phyloP scores from a whole-genome alignment of 2,797 vertebrate species.

The Sebastes baramenuke region DNA sequence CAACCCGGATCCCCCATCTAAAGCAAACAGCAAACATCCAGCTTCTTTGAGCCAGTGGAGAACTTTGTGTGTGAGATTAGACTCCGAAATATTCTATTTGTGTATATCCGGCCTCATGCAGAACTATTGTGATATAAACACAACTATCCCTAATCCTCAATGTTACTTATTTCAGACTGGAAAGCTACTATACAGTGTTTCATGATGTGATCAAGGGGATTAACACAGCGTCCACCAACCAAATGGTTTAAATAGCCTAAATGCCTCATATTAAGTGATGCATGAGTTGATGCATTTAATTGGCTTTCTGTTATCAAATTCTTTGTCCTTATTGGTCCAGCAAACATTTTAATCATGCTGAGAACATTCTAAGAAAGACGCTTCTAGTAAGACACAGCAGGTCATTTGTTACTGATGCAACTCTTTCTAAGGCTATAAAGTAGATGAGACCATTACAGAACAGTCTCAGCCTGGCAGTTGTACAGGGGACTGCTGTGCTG shows the following conservation, averaged over 20 bases:
- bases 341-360: constrained; percentile 4
- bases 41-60: neutral
- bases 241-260: constrained; percentile 16
- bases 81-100: neutral
- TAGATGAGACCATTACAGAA: constrained; percentile 1
- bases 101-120: neutral
- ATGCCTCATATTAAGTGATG: constrained; percentile 50
- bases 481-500: neutral
- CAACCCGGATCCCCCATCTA: neutral
- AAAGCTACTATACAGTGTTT: neutral
- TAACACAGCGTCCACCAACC: constrained; percentile 10
- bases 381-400: neutral
- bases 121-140: neutral
- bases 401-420: neutral
- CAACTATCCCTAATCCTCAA: neutral
- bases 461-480: neutral
- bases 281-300: constrained; percentile 47
- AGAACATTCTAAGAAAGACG: neutral
- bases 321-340: neutral
- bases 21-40: constrained; percentile 1
- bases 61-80: neutral
- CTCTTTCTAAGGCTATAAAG: neutral
- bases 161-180: neutral
- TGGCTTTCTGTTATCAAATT: constrained; percentile 25
- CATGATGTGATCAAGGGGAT: constrained; percentile 21